Evolutionary conservation across 2,888 invertebrate species (phyloP).

Genomic region (Dromius quadrimaculatus): DNA sequence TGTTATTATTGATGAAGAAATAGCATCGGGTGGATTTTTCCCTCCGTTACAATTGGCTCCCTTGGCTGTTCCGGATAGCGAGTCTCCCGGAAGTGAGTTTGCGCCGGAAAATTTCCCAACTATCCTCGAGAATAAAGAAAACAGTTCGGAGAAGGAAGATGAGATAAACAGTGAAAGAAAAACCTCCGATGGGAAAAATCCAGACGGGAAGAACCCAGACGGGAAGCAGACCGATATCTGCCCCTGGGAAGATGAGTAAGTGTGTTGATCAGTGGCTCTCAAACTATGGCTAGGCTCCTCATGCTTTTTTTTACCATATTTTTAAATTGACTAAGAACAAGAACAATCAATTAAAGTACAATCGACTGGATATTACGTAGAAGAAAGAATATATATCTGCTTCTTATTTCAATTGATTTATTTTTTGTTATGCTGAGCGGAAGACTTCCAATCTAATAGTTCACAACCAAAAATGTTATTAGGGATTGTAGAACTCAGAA

Average conservation of each 20-base stretch:
- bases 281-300: constrained; percentile 28
- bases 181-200: constrained; percentile 34
- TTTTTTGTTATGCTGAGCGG: too few relatives aligned
- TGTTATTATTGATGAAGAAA: constrained; percentile 57
- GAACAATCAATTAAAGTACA: too few relatives aligned
- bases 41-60: constrained; percentile 71
- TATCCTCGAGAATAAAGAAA: constrained; percentile 38
- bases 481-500: too few relatives aligned
- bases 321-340: too few relatives aligned
- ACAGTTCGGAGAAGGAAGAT: not conserved
- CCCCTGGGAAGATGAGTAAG: constrained; percentile 97
- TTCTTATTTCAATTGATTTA: too few relatives aligned
- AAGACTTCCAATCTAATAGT: too few relatives aligned
- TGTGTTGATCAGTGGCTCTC: constrained; percentile 60
- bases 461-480: too few relatives aligned
- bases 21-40: constrained; percentile 44
- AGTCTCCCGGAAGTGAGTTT: constrained; percentile 75
- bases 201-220: constrained; percentile 62
- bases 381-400: too few relatives aligned
- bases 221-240: constrained; percentile 85
- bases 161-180: not conserved
- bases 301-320: too few relatives aligned
- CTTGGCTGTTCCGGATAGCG: constrained; percentile 77
- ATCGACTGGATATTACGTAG: too few relatives aligned
- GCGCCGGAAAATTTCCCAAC: constrained; percentile 63